Base-by-base conservation (phyloP, 1,140 invertebrate species). In the Archegozetes longisetosus region DNA sequence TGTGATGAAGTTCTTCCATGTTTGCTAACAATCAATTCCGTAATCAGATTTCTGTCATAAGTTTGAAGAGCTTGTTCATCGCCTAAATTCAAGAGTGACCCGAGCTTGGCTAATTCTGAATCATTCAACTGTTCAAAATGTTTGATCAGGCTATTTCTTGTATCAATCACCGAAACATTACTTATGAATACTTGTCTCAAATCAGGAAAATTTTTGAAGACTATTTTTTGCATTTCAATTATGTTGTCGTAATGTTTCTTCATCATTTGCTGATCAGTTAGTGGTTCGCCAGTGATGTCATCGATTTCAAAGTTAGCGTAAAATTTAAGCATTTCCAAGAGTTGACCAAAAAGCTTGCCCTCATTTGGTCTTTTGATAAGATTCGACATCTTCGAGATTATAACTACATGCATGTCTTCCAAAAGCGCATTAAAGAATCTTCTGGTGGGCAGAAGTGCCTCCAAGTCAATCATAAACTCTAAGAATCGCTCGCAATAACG, bases 271-370 rank as follows among this genome's bases (percentile, higher is more conserved):
- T 87, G 82, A 70, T 95, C 87, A 0, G 84, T 92, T 24, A 98
- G 75, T 0, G 92, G 86, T 71, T 96, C 89, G 0, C 96, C 96
- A 1, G 84, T 89, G 66, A 89, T 84, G 70, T 98, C 93, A 72
- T 89, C 94, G 60, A 99, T 98, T 75, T 99, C 96, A 76, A 98
- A 99, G 61, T 86, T 79, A 0, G 88, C 83, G 73, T 98, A 99
- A 68, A 97, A 96, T 70, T 92, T 92, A 13, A 99, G 73, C 82
- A 93, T 94, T 62, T 95, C 86, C 64, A 98, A 71, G 2, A 99
- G 75, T 84, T 97, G 76, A 25, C 78, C 76, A 72, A 98, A 98
- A 0, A 99, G 76, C 69, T 86, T 85, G 46, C 94, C 94, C 69
- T 97, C 92, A 20, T 23, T 22, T 9, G 79, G 74, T 63, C 88